Base-by-base conservation (phyloP, 2,113 vertebrate genomes). In the Phaetusa simplex region DNA sequence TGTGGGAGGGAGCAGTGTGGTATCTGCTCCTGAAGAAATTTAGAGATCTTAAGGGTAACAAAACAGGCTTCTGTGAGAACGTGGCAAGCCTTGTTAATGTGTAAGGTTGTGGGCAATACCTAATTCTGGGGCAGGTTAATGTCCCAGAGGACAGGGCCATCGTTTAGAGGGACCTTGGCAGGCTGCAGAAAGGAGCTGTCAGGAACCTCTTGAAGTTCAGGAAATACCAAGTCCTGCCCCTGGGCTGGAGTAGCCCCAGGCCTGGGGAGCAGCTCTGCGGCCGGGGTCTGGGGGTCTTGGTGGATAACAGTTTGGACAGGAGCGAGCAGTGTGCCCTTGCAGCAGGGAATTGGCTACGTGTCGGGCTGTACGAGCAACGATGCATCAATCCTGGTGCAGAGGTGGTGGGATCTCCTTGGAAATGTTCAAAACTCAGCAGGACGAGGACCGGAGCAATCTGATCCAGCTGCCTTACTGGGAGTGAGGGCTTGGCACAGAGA, bases 381-480 rank as follows among this genome's bases (percentile, higher is more conserved):
- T 20, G 34, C 34, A 18, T 79, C 22, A 10, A 0, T 58, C 65
- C 73, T 34, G 65, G 72, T 56, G 12, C 22, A 17, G 24, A 17
- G 52, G 62, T 29, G 49, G 18, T 27, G 50, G 52, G 15, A 9
- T 72, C 26, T 50, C 43, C 58, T 29, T n/a, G 66, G 58, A 36
- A 29, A 11, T 16, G 73, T 17, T 45, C 40, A 47, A 2, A 74
- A 11, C 74, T 80, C 45, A 55, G 74, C 23, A 4, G 30, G 40
- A 17, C 0, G 0, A 65, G 40, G 70, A 34, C n/a, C 7, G 0
- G 9, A 50, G 64, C 23, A 9, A 1, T 53, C 43, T n/a, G 49
- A 83, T 52, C 42, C 59, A 29, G 15, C 40, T 20, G 14, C 55
- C 90, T 40, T 67, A 5, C 38, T 50, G 11, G 12, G 58, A 15